Evolutionary conservation across 2,797 vertebrate genomes (phyloP), one percentile per base, ranked within the genome.

Genomic region (Ceyx erithaca): DNA sequence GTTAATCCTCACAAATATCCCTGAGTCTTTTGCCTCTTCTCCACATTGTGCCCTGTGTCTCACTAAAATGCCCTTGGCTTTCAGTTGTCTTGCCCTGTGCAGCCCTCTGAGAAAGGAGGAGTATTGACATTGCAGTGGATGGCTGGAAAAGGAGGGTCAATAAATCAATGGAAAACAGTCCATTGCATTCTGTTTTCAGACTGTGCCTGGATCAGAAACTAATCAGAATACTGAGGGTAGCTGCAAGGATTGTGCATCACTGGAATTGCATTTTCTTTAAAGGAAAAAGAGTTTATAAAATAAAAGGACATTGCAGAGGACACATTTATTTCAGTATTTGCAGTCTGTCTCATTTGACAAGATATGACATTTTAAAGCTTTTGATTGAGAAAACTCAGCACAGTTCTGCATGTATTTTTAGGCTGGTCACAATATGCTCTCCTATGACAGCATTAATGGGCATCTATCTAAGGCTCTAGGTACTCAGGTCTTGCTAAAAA

Each of bases 401-500:
- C 12, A n/a, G 10, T 75, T 67, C 37, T 67, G 6, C 22, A 10
- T 28, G 7, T 59, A 49, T 88, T 93, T 96, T 92, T 79, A 81
- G 30, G 7, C 10, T 73, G 20, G 10, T 80, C 94, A 35, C 33
- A 55, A 51, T 63, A 55, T 16, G 6, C 40, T 15, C 28, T 46
- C 43, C 25, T 73, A 13, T 51, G 59, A 78, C 71, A 68, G 30
- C 59, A 58, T 63, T 37, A 91, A 80, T 0, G 6, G 35, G 52
- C 8, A 1, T 72, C 85, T 93, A 84, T 66, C 93, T 87, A 89
- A 87, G 51, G 63, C 48, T 87, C 76, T 92, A 51, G 4, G 7
- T 64, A 71, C 68, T 71, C 40, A 77, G 62, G 25, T 71, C 58
- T 93, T 80, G 28, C 55, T 89, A 72, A 95, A 89, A 83, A 55